phyloP scores from a whole-genome alignment of 2,888 invertebrate genomes.

The Spialia ferax region DNA sequence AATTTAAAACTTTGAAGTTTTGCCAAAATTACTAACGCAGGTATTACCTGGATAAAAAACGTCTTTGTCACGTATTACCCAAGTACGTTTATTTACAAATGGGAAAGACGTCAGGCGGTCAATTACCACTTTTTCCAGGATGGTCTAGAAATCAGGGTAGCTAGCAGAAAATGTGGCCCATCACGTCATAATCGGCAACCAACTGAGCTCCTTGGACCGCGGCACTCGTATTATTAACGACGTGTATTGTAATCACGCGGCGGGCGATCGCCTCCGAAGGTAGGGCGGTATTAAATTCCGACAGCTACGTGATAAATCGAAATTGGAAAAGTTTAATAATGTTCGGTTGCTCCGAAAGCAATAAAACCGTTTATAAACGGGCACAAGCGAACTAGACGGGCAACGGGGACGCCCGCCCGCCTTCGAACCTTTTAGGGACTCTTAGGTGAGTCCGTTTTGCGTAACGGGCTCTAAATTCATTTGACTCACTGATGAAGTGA shows the following conservation, averaged over 20 bases:
- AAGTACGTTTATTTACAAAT: too few relatives aligned
- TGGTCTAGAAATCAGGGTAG: not conserved
- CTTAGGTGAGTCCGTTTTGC: slow-evolving; percentile 77
- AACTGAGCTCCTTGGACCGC: slow-evolving; percentile 60
- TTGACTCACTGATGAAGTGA: slow-evolving; percentile 79
- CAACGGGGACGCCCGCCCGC: slow-evolving; percentile 76
- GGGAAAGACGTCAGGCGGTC: not conserved
- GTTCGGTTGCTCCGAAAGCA: slow-evolving; percentile 87
- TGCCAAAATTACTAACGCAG: too few relatives aligned
- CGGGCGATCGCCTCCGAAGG: slow-evolving; percentile 86
- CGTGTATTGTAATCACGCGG: slow-evolving; percentile 87
- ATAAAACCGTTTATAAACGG: slow-evolving; percentile 87
- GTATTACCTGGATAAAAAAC: too few relatives aligned
- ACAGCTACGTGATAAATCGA: slow-evolving; percentile 87
- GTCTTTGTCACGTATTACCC: too few relatives aligned
- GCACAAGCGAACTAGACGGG: slow-evolving; percentile 85
- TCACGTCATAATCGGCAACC: slow-evolving; percentile 59
- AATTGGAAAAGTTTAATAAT: slow-evolving; percentile 88
- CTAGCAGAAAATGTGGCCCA: slow-evolving; percentile 31
- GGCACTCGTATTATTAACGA: slow-evolving; percentile 83
- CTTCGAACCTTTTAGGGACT: slow-evolving; percentile 84
- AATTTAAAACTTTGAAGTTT: too few relatives aligned
- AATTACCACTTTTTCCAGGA: not conserved
- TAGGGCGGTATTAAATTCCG: slow-evolving; percentile 87
- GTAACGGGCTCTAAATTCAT: slow-evolving; percentile 79